Percentiles rank a stretch among this genome's conserved stretches.
These are phyloP conservation scores for Acanthisitta chloris DNA, from an alignment of 2,113 vertebrate species.

Conservation along the genomic window DNA sequence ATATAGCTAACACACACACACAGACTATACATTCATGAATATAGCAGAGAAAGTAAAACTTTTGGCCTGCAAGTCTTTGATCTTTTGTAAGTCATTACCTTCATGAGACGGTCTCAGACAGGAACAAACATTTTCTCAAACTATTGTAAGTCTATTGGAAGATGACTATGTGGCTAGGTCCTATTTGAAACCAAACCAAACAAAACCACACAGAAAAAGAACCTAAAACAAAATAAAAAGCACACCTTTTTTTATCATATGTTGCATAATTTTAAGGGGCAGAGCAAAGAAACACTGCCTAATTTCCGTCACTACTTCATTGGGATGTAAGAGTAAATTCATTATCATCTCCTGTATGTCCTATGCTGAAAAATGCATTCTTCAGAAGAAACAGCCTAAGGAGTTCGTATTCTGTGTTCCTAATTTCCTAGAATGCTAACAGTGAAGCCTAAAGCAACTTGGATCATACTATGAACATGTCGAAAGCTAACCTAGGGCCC, in stretches of 20 bases:
- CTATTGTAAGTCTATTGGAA: background rate
- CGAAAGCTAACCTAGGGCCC: background rate
- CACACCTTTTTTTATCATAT: background rate
- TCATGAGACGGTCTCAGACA: background rate
- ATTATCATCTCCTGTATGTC: background rate
- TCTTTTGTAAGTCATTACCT: background rate
- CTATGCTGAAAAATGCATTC: background rate
- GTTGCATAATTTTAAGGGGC: background rate
- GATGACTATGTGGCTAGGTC: background rate
- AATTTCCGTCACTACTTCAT: background rate
- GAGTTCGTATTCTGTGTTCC: background rate
- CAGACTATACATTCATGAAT: background rate
- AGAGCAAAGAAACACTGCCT: background rate
- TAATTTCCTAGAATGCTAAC: background rate
- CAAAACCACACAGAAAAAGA: background rate
- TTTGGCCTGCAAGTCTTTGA: background rate
- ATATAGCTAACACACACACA: rapidly evolving
- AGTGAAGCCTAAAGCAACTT: background rate
- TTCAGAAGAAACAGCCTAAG: background rate
- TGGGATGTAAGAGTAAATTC: background rate
- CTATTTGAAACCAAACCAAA: background rate
- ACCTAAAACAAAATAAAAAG: background rate
- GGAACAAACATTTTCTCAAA: background rate
- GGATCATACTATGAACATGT: background rate
- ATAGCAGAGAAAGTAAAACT: background rate